These are phyloP conservation scores for Synanthedon myopaeformis DNA, from an alignment of 2,888 invertebrate species.

Conservation along the genomic window DNA sequence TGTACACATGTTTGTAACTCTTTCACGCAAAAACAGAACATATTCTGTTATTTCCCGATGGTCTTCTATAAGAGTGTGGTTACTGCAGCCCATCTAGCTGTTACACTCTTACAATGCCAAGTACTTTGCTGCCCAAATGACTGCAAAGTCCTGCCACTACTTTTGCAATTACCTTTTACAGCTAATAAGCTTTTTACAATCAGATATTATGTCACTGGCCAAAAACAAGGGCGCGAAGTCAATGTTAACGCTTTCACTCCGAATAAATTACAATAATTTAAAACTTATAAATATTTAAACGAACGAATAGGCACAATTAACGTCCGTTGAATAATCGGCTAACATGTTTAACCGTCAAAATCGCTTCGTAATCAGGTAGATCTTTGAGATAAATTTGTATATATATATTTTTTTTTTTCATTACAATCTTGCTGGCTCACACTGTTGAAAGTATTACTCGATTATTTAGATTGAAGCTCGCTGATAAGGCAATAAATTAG, in stretches of 20 bases:
- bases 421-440: slow-evolving; percentile 16
- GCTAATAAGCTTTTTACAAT: too few relatives aligned
- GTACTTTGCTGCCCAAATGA: too few relatives aligned
- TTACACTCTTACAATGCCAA: too few relatives aligned
- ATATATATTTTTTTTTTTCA: slow-evolving; percentile 25
- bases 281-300: slow-evolving; percentile 34
- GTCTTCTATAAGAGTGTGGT: too few relatives aligned
- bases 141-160: too few relatives aligned
- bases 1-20: too few relatives aligned
- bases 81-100: background rate
- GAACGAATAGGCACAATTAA: slow-evolving; percentile 13
- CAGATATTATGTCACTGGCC: too few relatives aligned
- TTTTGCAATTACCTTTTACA: too few relatives aligned
- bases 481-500: slow-evolving; percentile 2
- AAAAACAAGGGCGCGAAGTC: slow-evolving; percentile 6
- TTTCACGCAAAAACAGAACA: too few relatives aligned
- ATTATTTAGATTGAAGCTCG: slow-evolving; percentile 8
- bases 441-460: slow-evolving; percentile 28
- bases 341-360: background rate
- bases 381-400: slow-evolving; percentile 25
- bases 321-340: background rate
- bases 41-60: too few relatives aligned
- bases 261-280: slow-evolving; percentile 46
- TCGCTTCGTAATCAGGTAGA: slow-evolving; percentile 20
- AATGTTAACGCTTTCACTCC: slow-evolving; percentile 55